Percentiles rank a stretch among this genome's conserved stretches.
Evolutionary conservation across 2,113 vertebrate species (phyloP).

Genomic region (Chloroceryle aenea): DNA sequence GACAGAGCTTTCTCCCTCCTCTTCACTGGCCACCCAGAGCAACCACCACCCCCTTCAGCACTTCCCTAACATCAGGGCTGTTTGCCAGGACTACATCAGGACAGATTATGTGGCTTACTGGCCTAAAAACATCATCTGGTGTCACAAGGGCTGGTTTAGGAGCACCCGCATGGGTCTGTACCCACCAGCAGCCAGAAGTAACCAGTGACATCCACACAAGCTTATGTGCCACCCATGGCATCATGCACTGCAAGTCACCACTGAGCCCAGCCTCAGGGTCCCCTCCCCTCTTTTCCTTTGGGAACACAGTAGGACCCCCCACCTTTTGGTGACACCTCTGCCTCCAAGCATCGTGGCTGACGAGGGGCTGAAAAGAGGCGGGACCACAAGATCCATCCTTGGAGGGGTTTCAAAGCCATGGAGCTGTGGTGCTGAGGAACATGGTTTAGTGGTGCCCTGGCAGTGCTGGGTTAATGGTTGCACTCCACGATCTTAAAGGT

Average conservation of each 20-base stretch:
- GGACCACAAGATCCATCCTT: neutral
- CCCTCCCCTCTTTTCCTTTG: neutral
- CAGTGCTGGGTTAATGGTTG: neutral
- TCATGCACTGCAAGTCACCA: neutral
- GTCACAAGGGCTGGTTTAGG: rapidly evolving
- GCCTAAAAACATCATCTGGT: neutral
- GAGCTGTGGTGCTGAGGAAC: neutral
- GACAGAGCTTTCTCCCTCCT: neutral
- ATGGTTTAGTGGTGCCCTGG: neutral
- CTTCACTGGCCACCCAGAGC: neutral
- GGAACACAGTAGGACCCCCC: neutral
- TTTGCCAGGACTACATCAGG: neutral
- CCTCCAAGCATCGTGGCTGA: rapidly evolving
- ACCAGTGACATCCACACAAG: rapidly evolving
- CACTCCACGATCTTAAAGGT: neutral
- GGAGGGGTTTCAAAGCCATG: neutral
- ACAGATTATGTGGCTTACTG: rapidly evolving
- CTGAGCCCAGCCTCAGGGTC: neutral
- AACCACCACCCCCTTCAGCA: neutral
- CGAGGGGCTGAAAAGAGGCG: neutral
- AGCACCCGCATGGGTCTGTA: rapidly evolving
- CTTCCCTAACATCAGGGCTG: neutral
- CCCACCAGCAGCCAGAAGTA: neutral
- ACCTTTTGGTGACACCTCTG: neutral
- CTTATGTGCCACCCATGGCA: neutral